phyloP scores from a whole-genome alignment of 2,113 vertebrate species.

The Oreochromis spilurus region DNA sequence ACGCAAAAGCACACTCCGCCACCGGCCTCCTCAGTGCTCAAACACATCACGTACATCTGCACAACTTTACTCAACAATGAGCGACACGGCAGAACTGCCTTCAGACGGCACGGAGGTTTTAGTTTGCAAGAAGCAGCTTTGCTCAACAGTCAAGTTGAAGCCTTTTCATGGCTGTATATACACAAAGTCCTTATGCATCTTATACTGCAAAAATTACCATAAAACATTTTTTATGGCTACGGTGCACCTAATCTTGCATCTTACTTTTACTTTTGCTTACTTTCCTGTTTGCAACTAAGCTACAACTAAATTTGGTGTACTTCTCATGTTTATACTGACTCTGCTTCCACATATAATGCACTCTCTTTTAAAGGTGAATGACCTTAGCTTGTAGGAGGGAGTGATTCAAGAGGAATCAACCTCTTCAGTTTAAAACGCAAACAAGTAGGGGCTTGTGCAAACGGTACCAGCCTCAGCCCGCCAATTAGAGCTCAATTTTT shows the following conservation, averaged over 20 bases:
- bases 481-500: neutral
- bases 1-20: conserved; percentile 35
- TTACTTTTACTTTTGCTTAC: neutral
- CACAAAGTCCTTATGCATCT: neutral
- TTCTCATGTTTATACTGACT: neutral
- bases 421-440: neutral
- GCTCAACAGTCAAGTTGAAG: neutral
- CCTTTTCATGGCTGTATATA: neutral
- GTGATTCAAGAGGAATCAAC: neutral
- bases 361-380: neutral
- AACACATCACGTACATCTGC: conserved; percentile 32
- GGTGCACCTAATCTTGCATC: neutral
- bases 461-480: neutral
- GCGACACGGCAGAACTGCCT: neutral
- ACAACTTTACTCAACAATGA: conserved; percentile 24
- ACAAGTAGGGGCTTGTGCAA: neutral
- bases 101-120: neutral
- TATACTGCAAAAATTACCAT: neutral
- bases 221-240: neutral
- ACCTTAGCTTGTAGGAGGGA: neutral
- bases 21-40: conserved; percentile 1
- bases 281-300: neutral
- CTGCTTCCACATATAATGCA: neutral
- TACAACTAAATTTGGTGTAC: neutral
- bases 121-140: neutral